Percentiles rank a stretch among this genome's conserved stretches.
Conservation (phyloP, 2,888 invertebrate species). For the Chrysomela aeneicollis region DNA sequence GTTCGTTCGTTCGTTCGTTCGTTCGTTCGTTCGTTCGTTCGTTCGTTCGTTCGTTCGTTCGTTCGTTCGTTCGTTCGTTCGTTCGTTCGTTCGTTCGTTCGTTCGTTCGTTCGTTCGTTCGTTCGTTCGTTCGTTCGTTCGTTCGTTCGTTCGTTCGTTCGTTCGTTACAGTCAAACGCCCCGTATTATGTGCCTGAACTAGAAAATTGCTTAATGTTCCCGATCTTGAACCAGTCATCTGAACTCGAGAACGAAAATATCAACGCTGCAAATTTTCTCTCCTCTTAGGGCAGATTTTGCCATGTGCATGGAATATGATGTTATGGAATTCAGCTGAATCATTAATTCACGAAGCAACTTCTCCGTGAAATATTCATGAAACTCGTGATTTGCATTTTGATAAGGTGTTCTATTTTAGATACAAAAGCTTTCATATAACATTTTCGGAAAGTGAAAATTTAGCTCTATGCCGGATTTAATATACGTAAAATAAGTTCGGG, state of each 20-base stretch:
- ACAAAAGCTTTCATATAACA: conserved; percentile 38
- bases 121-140: too few species aligned
- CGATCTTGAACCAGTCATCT: neutral
- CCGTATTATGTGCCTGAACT: too few species aligned
- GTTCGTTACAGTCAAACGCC: too few species aligned
- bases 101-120: too few species aligned
- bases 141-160: too few species aligned
- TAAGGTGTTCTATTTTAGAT: conserved; percentile 41
- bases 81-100: too few species aligned
- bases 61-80: too few species aligned
- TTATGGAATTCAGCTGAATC: conserved; percentile 38
- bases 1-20: too few species aligned
- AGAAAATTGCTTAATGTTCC: too few species aligned
- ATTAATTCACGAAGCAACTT: conserved; percentile 40
- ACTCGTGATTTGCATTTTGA: conserved; percentile 46
- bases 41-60: too few species aligned
- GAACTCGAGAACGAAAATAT: neutral
- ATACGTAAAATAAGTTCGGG: neutral
- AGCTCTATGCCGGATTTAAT: conserved; percentile 10
- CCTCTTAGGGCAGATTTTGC: neutral
- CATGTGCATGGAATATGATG: conserved; percentile 34
- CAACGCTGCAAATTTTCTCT: neutral
- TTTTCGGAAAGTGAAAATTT: conserved; percentile 30
- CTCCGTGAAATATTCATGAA: conserved; percentile 40
- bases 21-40: too few species aligned